Base-by-base conservation (phyloP, 2,113 vertebrate genomes). In the Etheostoma cragini region DNA sequence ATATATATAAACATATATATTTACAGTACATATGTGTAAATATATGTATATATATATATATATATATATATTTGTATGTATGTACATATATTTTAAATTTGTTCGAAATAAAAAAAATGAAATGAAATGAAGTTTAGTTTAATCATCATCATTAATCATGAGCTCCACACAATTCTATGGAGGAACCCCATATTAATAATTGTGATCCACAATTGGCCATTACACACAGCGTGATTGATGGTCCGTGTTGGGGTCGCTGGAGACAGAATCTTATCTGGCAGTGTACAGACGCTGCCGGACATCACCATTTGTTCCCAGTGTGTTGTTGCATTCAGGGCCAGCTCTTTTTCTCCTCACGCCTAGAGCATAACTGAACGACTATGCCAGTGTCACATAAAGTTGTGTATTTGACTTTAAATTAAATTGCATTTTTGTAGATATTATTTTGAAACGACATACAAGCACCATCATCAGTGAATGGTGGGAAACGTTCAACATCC, bases 141-240 rank as follows among this genome's bases (percentile, higher is more conserved):
- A 26, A 26, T 26, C 26, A 26, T 26, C 26, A 1, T 26, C 26
- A 26, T 26, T 26, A 26, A 1, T 26, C 26, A 26, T 52, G 33
- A 50, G 30, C 26, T 42, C 11, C 7, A n/a, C 0, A 1, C 14
- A 63, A 13, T 63, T 75, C 17, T 22, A 26, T 57, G n/a, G 56
- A 68, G 45, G n/a, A 76, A 52, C 33, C 33, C 22, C 65, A 62
- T 24, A 65, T 12, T 12, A 62, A 30, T 50, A 57, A 63, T 81
- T n/a, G 64, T 73, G 24, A 64, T 30, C 46, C 24, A 46, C 64
- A 47, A 21, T 54, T 73, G 56, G 70, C 42, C 21, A 33, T 49
- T 64, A 21, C 10, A 60, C 66, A 47, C 24, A 77, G 1, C n/a
- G 3, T 70, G 47, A 62, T 69, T 68, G 68, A 47, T 35, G 49